These are phyloP conservation scores for Drosophila putrida DNA, from an alignment of 2,888 invertebrate genomes.

Conservation along the genomic window DNA sequence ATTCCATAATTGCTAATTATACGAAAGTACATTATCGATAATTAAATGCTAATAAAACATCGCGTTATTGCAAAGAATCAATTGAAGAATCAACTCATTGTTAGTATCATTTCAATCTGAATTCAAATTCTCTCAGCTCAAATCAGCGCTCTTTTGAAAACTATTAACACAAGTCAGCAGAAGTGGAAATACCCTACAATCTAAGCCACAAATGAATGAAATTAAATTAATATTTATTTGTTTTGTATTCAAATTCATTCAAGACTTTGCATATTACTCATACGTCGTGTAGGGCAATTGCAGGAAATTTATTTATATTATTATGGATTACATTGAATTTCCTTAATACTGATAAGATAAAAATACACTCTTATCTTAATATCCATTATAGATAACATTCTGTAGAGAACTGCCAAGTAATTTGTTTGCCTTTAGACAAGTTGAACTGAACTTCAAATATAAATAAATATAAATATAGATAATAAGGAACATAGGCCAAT, in stretches of 20 bases:
- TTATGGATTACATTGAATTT: not conserved
- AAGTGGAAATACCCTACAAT: not conserved
- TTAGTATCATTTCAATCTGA: not conserved
- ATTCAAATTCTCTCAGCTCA: constrained; percentile 15
- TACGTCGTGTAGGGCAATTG: constrained; percentile 8
- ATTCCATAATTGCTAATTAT: not conserved
- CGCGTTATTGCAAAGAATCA: constrained; percentile 1
- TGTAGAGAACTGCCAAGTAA: too few relatives aligned
- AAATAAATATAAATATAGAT: too few relatives aligned
- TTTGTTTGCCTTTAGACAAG: too few relatives aligned
- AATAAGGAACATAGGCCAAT: too few relatives aligned
- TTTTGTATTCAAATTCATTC: too few relatives aligned
- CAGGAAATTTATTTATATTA: too few relatives aligned
- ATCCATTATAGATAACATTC: too few relatives aligned
- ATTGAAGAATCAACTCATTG: not conserved
- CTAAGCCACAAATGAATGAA: too few relatives aligned
- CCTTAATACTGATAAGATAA: not conserved
- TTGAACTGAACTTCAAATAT: too few relatives aligned
- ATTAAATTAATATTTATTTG: too few relatives aligned
- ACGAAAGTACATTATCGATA: not conserved
- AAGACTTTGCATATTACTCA: constrained; percentile 4
- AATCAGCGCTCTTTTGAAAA: not conserved
- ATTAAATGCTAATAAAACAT: not conserved
- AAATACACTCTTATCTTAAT: too few relatives aligned
- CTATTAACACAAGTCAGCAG: not conserved